Percentiles rank a stretch among this genome's conserved stretches.
phyloP scores from a whole-genome alignment of 2,888 invertebrate genomes.

The Alitta virens region DNA sequence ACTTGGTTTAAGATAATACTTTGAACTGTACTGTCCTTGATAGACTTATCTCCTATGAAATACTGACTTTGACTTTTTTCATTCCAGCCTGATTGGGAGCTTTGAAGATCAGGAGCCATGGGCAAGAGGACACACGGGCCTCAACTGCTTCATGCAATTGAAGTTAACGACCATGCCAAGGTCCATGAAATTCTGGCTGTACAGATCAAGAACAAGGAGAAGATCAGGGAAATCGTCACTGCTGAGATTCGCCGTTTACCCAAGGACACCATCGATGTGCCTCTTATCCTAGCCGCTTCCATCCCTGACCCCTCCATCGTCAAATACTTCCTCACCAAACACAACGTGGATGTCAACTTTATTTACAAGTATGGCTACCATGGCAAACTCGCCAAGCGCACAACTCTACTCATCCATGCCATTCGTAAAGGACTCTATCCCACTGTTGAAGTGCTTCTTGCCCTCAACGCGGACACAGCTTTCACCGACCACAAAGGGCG shows the following conservation, averaged over 20 bases:
- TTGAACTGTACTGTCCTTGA: too few relatives aligned
- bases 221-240: conserved; percentile 23
- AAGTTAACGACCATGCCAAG: conserved; percentile 29
- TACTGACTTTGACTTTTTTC: too few relatives aligned
- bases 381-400: conserved; percentile 22
- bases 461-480: conserved; percentile 28
- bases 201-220: conserved; percentile 27
- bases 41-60: too few relatives aligned
- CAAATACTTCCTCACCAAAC: conserved; percentile 26
- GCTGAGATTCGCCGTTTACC: conserved; percentile 29
- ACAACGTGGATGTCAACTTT: conserved; percentile 29
- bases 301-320: conserved; percentile 29
- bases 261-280: conserved; percentile 30
- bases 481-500: conserved; percentile 33
- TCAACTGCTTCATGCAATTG: conserved; percentile 29
- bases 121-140: conserved; percentile 34
- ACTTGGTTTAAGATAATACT: too few relatives aligned
- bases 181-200: conserved; percentile 29
- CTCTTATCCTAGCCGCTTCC: conserved; percentile 30
- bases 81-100: too few relatives aligned
- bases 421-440: conserved; percentile 26
- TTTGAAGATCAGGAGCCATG: conserved; percentile 17
- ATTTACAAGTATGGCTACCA: conserved; percentile 23
- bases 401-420: conserved; percentile 25
- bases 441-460: conserved; percentile 30